These are phyloP conservation scores for Scaeva pyrastri DNA, from an alignment of 2,888 invertebrate genomes.

Conservation along the genomic window DNA sequence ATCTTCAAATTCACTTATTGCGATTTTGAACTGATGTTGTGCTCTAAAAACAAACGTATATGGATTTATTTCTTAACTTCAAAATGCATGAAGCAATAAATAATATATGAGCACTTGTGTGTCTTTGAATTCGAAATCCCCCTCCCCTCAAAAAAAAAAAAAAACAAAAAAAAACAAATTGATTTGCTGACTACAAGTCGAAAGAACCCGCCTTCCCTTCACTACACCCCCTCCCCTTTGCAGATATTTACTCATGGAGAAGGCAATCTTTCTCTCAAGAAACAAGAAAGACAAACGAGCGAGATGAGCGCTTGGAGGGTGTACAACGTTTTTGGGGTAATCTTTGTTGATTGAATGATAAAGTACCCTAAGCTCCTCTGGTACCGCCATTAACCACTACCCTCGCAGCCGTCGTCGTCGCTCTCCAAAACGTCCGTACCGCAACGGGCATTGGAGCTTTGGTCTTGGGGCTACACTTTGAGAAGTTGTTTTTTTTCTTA, in stretches of 20 bases:
- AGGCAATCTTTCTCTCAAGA: slow-evolving; percentile 39
- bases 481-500: slow-evolving; percentile 32
- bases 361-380: slow-evolving; percentile 23
- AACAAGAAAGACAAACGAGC: slow-evolving; percentile 22
- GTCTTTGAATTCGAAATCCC: slow-evolving; percentile 53
- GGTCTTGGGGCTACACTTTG: slow-evolving; percentile 19
- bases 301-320: slow-evolving; percentile 54
- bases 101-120: slow-evolving; percentile 50
- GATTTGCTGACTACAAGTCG: slow-evolving; percentile 50
- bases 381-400: neutral
- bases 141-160: too few species aligned
- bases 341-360: slow-evolving; percentile 74
- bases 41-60: neutral
- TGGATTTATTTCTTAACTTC: slow-evolving; percentile 25
- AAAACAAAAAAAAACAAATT: slow-evolving; percentile 64
- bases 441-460: neutral
- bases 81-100: slow-evolving; percentile 64
- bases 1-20: slow-evolving; percentile 33
- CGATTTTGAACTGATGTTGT: neutral
- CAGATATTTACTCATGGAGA: slow-evolving; percentile 11
- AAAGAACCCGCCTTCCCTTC: neutral
- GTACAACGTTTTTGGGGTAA: slow-evolving; percentile 63
- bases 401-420: too few species aligned
- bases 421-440: too few species aligned
- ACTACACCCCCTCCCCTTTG: neutral